Conservation (phyloP, 35 echinoderm and acorn worm genomes). For the Patiria miniata region DNA sequence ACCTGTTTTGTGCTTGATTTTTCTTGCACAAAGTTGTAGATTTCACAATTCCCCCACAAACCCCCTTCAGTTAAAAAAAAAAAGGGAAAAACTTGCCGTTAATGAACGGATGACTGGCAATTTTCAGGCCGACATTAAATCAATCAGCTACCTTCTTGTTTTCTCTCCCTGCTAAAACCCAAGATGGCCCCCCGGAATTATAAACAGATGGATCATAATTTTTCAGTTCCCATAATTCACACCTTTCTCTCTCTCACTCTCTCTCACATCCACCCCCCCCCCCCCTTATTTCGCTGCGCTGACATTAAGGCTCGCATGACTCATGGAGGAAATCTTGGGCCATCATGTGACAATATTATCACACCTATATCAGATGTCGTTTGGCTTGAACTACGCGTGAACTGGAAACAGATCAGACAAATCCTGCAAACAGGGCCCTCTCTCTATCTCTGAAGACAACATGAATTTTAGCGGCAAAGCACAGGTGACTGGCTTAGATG, state of each 20-base stretch:
- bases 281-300: background rate
- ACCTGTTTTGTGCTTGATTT: too few species aligned
- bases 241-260: background rate
- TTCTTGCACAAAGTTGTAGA: too few species aligned
- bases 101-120: background rate
- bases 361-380: background rate
- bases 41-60: background rate
- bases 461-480: too few species aligned
- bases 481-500: too few species aligned
- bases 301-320: slow-evolving; percentile 8
- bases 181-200: slow-evolving; percentile 16
- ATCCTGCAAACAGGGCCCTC: too few species aligned
- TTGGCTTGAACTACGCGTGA: background rate
- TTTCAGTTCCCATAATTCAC: slow-evolving; percentile 31
- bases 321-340: background rate
- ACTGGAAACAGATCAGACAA: background rate
- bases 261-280: background rate
- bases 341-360: slow-evolving; percentile 34
- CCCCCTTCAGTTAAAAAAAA: too few species aligned
- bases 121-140: slow-evolving; percentile 11
- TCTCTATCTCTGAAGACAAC: too few species aligned
- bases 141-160: background rate
- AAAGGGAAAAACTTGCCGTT: background rate
- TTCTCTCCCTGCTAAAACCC: background rate
- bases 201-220: slow-evolving; percentile 29